Conservation (phyloP, 2,113 vertebrate species). For the Copsychus sechellarum region DNA sequence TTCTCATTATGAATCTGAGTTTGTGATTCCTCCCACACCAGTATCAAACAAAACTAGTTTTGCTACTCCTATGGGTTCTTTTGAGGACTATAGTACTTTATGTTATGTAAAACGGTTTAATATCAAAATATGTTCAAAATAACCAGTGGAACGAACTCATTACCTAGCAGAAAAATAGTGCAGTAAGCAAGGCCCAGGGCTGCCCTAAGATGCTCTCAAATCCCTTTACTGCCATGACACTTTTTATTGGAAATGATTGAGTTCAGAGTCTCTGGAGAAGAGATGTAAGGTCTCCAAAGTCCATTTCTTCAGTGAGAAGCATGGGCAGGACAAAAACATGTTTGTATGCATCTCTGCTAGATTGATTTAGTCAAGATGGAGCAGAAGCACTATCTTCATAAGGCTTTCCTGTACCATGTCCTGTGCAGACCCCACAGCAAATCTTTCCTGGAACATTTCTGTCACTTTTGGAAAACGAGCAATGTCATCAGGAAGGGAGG, state of each 20-base stretch:
- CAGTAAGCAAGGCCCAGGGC: neutral
- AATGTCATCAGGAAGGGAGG: neutral
- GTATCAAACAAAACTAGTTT: neutral
- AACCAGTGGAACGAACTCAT: neutral
- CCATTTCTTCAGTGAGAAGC: neutral
- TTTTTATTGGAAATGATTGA: neutral
- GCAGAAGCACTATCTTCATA: neutral
- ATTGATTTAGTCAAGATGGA: neutral
- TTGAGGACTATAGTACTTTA: neutral
- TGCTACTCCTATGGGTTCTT: neutral
- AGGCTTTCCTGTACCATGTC: neutral
- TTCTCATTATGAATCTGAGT: neutral
- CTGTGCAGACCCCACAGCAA: neutral
- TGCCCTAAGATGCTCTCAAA: neutral
- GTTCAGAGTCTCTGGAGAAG: neutral
- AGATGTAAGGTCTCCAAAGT: neutral
- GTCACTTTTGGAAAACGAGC: neutral
- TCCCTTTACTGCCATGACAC: neutral
- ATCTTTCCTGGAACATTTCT: neutral
- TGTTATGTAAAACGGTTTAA: neutral
- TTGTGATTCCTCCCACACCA: neutral
- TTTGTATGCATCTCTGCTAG: neutral
- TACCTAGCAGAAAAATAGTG: neutral
- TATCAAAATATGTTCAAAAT: neutral
- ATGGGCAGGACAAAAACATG: neutral